A percentile compares a stretch with the other conserved stretches of the same genome.
Conservation (phyloP, 30 jellyfish, hydroid and myxozoan genomes). For the Aurelia aurita complex sp. Pacific region DNA sequence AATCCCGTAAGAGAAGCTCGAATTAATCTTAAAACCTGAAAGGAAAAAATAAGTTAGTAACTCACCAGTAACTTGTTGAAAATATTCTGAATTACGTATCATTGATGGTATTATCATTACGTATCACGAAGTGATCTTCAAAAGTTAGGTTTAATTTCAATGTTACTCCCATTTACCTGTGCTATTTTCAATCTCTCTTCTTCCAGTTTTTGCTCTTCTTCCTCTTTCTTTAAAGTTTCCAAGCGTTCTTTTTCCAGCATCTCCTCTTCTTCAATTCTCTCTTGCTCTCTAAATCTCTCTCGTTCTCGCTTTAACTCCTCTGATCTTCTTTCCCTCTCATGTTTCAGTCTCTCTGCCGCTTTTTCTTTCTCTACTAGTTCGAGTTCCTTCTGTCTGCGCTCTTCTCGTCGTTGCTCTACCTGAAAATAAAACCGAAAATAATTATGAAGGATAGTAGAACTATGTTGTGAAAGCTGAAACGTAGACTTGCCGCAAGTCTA, state of each 20-base stretch:
- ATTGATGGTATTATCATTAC: too few relatives aligned
- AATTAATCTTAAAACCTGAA: too few relatives aligned
- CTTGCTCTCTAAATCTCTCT: constrained; percentile 44
- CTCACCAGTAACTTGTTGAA: too few relatives aligned
- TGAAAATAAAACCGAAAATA: not conserved
- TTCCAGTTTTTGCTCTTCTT: constrained; percentile 62
- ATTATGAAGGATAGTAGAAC: too few relatives aligned
- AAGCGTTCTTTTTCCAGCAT: constrained; percentile 18
- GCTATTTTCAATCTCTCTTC: constrained; percentile 57
- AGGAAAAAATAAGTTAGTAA: too few relatives aligned
- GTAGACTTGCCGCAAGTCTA: too few relatives aligned
- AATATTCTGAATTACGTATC: too few relatives aligned
- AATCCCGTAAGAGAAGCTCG: too few relatives aligned
- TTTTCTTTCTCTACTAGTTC: constrained; percentile 66
- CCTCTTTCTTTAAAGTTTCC: constrained; percentile 39
- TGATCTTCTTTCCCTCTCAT: constrained; percentile 54
- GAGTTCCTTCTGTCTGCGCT: constrained; percentile 55
- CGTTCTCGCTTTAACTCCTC: constrained; percentile 37
- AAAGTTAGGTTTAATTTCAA: too few relatives aligned
- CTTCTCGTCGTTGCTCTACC: constrained; percentile 81
- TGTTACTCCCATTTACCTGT: constrained; percentile 19
- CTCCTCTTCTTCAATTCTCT: constrained; percentile 45
- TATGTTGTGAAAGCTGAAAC: too few relatives aligned
- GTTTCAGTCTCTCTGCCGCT: constrained; percentile 41
- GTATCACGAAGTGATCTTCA: too few relatives aligned